Evolutionary conservation across 2,113 vertebrate genomes (phyloP).

Genomic region (Zapornia atra): DNA sequence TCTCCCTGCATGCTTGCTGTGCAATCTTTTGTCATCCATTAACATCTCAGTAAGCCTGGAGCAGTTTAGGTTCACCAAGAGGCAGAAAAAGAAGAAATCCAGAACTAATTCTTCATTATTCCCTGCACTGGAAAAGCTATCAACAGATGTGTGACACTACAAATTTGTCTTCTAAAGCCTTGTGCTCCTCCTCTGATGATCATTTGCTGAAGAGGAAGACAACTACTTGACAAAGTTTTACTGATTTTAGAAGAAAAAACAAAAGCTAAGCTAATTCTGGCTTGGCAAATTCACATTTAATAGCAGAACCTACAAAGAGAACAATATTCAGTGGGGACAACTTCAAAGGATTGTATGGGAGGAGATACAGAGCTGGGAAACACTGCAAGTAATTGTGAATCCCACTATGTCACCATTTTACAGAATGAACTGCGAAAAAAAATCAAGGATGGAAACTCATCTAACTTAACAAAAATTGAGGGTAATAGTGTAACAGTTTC

Average conservation of each 20-base stretch:
- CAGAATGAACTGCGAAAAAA: neutral
- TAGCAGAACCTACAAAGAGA: neutral
- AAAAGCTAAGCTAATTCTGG: neutral
- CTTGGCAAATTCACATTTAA: neutral
- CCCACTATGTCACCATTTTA: neutral
- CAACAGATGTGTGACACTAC: neutral
- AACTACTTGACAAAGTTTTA: neutral
- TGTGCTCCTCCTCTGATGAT: neutral
- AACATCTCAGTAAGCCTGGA: neutral
- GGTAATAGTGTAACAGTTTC: neutral
- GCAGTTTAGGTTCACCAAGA: neutral
- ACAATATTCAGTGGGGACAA: neutral
- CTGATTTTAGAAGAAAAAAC: neutral
- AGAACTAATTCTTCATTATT: neutral
- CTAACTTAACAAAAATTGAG: neutral
- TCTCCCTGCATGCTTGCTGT: neutral
- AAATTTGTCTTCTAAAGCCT: neutral
- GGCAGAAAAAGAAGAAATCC: neutral
- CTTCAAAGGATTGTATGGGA: neutral
- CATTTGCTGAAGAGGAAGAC: neutral
- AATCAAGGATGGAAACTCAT: neutral
- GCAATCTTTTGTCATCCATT: neutral
- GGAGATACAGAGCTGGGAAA: neutral
- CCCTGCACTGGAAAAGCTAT: neutral
- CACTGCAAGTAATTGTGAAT: neutral